Conservation (phyloP, 2,797 vertebrate species). For the Enteromius viviparus region DNA sequence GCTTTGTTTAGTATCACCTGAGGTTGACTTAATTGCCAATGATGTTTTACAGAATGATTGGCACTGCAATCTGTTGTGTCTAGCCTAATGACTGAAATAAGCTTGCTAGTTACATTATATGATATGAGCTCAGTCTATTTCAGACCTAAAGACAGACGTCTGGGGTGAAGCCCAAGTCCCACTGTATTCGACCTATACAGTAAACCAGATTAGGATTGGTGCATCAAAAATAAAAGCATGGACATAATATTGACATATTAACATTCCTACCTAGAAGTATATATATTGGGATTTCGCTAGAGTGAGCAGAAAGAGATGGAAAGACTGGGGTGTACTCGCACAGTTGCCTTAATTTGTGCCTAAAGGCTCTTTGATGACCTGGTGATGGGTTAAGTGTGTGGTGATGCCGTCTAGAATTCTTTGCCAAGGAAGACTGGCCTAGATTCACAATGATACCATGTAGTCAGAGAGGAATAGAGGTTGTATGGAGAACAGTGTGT, state of each 20-base stretch:
- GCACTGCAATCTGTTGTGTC: slow-evolving; percentile 64
- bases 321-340: not conserved
- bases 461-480: slow-evolving; percentile 10
- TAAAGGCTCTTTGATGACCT: slow-evolving; percentile 13
- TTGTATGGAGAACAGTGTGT: slow-evolving; percentile 28
- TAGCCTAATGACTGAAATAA: slow-evolving; percentile 70
- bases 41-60: slow-evolving; percentile 42
- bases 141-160: not conserved
- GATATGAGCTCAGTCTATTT: slow-evolving; percentile 13
- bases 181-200: not conserved
- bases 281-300: not conserved
- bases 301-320: not conserved
- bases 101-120: slow-evolving; percentile 73
- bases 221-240: not conserved
- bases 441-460: slow-evolving; percentile 28
- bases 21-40: slow-evolving; percentile 25
- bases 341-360: slow-evolving; percentile 15
- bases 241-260: not conserved
- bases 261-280: not conserved
- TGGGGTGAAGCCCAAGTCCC: slow-evolving; percentile 15
- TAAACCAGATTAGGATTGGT: not conserved
- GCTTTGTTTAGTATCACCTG: slow-evolving; percentile 35
- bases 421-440: slow-evolving; percentile 31
- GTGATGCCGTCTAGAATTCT: slow-evolving; percentile 5
- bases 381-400: slow-evolving; percentile 11